phyloP scores from a whole-genome alignment of 2,113 vertebrate genomes.

The Gymnocephalus cernua region DNA sequence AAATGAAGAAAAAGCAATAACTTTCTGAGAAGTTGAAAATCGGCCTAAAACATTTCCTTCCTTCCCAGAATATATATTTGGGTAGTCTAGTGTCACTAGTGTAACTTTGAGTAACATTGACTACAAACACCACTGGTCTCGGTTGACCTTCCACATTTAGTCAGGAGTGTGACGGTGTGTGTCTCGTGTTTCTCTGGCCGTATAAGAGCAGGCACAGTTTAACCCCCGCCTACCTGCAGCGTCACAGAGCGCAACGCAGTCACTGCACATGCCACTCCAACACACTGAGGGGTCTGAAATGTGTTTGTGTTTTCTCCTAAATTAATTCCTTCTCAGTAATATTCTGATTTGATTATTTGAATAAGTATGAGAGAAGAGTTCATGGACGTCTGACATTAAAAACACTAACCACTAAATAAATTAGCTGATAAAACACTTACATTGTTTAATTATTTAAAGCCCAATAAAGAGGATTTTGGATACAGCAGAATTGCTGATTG shows the following conservation, averaged over 20 bases:
- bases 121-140: conserved; percentile 6
- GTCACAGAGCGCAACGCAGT: conserved; percentile 44
- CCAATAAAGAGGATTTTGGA: background rate
- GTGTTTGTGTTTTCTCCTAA: background rate
- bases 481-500: conserved; percentile 26
- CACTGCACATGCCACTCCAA: conserved; percentile 48
- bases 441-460: too few relatives aligned
- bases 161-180: conserved; percentile 3
- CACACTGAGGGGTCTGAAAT: background rate
- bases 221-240: conserved; percentile 16
- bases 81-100: background rate
- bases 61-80: background rate
- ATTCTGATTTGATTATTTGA: background rate
- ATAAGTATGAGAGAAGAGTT: conserved; percentile 33
- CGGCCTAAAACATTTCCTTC: background rate
- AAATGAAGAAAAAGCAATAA: background rate
- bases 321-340: background rate
- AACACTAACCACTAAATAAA: background rate
- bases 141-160: conserved; percentile 67
- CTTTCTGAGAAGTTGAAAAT: background rate
- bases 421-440: background rate
- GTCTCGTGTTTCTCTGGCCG: conserved; percentile 69
- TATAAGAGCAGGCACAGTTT: conserved; percentile 53
- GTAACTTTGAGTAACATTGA: background rate
- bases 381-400: conserved; percentile 60